Conservation (phyloP, 2,113 vertebrate genomes). For the Natator depressus region DNA sequence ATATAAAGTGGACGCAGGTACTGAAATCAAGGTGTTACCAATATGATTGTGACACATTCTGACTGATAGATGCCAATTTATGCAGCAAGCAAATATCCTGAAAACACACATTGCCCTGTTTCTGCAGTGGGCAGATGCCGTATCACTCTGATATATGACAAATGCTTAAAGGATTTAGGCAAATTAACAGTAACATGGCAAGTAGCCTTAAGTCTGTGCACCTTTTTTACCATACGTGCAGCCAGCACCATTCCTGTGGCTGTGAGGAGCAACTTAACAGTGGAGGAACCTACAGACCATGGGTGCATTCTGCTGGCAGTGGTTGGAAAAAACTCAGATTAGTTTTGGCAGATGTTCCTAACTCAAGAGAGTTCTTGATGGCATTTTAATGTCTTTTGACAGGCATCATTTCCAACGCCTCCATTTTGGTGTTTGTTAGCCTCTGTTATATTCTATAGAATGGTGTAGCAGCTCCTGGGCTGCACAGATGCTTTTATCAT, state of each 20-base stretch:
- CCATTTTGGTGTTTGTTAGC: neutral
- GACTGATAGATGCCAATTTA: neutral
- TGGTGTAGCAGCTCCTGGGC: neutral
- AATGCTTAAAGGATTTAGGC: neutral
- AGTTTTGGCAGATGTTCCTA: neutral
- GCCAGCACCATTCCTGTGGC: neutral
- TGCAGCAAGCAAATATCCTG: neutral
- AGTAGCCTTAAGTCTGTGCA: neutral
- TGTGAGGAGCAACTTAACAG: neutral
- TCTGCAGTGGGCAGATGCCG: neutral
- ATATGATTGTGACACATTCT: neutral
- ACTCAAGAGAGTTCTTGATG: neutral
- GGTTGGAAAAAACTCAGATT: neutral
- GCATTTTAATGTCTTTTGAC: neutral
- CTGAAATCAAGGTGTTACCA: neutral
- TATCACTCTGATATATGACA: fast-evolving
- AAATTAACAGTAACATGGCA: neutral
- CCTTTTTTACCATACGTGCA: fast-evolving
- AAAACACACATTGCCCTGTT: neutral
- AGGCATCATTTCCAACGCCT: neutral
- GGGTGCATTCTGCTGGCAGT: neutral
- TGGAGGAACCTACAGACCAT: neutral
- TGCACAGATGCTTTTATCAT: neutral
- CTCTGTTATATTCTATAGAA: neutral
- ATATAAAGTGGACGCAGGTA: neutral